Conservation (phyloP, 2,113 vertebrate genomes). For the Aldabrachelys gigantea region DNA sequence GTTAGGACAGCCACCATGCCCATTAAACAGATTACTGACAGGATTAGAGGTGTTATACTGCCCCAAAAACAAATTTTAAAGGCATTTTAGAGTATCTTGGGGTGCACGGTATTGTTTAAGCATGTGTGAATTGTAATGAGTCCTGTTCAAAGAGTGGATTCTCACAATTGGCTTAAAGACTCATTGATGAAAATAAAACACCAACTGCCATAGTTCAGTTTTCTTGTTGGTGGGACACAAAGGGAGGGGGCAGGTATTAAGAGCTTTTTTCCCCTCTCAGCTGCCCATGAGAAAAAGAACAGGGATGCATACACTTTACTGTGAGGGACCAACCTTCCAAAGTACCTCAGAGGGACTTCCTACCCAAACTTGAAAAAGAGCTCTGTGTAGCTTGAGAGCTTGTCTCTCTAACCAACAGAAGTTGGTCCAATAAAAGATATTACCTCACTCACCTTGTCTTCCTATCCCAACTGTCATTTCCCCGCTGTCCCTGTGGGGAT, state of each 20-base stretch:
- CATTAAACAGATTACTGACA: neutral
- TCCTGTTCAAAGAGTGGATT: neutral
- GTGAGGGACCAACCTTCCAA: neutral
- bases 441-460: neutral
- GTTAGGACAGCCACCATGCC: neutral
- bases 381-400: neutral
- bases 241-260: neutral
- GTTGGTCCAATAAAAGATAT: neutral
- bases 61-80: neutral
- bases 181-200: conserved; percentile 6
- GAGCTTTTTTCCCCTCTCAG: neutral
- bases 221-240: neutral
- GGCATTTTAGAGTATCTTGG: neutral
- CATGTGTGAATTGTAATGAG: neutral
- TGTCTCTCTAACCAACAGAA: neutral
- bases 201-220: neutral
- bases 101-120: neutral
- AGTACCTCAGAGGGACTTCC: neutral
- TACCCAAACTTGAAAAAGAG: neutral
- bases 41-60: conserved; percentile 21
- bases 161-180: conserved; percentile 5
- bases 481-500: neutral
- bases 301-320: neutral
- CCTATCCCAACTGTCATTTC: neutral
- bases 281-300: neutral